Evolutionary conservation across 1,140 invertebrate genomes (phyloP).

Genomic region (Daktulosphaira vitifoliae): DNA sequence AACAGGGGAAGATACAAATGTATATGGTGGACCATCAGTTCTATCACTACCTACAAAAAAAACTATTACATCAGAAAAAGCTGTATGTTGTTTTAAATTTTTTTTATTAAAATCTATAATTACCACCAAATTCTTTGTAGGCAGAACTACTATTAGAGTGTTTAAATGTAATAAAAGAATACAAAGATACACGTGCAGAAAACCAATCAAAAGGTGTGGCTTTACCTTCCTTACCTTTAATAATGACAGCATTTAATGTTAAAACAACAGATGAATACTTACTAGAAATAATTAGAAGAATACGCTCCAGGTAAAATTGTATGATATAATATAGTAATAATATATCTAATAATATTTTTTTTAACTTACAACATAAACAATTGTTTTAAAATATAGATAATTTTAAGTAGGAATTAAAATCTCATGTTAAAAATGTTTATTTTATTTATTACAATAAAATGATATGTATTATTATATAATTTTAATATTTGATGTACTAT

Average conservation of each 20-base stretch:
- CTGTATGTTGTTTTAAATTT: slow-evolving; percentile 51
- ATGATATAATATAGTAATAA: neutral
- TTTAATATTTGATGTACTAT: no score
- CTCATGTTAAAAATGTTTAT: no score
- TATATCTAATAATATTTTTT: neutral
- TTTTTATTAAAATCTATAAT: slow-evolving; percentile 19
- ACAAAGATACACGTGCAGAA: slow-evolving; percentile 49
- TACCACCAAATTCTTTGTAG: slow-evolving; percentile 44
- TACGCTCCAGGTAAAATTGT: slow-evolving; percentile 63
- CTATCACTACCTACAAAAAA: slow-evolving; percentile 76
- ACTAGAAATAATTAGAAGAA: slow-evolving; percentile 63
- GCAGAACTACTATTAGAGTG: slow-evolving; percentile 84
- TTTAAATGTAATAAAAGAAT: slow-evolving; percentile 66
- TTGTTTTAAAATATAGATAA: neutral
- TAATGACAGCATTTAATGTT: slow-evolving; percentile 71
- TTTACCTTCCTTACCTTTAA: slow-evolving; percentile 51
- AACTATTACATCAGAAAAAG: slow-evolving; percentile 83
- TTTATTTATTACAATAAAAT: no score
- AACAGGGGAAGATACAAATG: slow-evolving; percentile 55
- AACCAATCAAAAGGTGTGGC: slow-evolving; percentile 40
- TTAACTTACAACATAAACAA: neutral
- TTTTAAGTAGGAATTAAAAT: slow-evolving; percentile 2
- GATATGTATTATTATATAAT: no score
- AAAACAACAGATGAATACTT: slow-evolving; percentile 68
- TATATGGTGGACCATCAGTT: slow-evolving; percentile 59